Base-by-base conservation (phyloP, 2,888 invertebrate genomes). In the Microchrysa polita region DNA sequence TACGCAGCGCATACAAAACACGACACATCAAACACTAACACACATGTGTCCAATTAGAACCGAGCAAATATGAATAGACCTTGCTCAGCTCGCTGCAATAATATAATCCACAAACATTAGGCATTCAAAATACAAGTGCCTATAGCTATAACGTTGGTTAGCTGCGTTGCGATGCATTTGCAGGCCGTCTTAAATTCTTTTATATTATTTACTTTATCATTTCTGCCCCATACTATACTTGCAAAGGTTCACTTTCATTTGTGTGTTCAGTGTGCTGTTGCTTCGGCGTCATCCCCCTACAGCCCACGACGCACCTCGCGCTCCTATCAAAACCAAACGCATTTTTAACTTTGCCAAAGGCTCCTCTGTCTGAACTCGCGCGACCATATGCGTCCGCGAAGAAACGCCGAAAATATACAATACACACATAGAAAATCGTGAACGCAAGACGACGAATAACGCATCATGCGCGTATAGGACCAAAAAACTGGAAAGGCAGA, bases 221-320 rank as follows among this genome's bases (percentile, higher is more conserved):
- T 2, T 27, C 23, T 16, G 65, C 65, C 48, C 65, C 65, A 18
- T 34, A 42, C 23, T 67, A 18, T 34, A 42, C 23, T 67, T 23
- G 40, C 34, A 18, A 69, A 69, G 69, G 69, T 69, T 69, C 69
- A 69, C 69, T 69, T 69, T 69, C 69, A 16, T 60, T 60, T 34
- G 27, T n/a, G n/a, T n/a, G n/a, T n/a, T n/a, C n/a, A n/a, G n/a
- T n/a, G n/a, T 20, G 60, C 20, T 14, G 23, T 34, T 55, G 27
- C 27, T 34, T 34, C 27, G 69, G 69, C 69, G 34, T 69, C 27
- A 2, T 34, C 27, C 27, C 69, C 55, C 22, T 67, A 34, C 27
- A 34, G 2, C 27, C 27, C n/a, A n/a, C n/a, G n/a, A n/a, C n/a
- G 22, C 34, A 34, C 18, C 12, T 16, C 55, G 14, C 57, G 40